phyloP scores from a whole-genome alignment of 2,797 vertebrate genomes.

The Hyperoplus lanceolatus region DNA sequence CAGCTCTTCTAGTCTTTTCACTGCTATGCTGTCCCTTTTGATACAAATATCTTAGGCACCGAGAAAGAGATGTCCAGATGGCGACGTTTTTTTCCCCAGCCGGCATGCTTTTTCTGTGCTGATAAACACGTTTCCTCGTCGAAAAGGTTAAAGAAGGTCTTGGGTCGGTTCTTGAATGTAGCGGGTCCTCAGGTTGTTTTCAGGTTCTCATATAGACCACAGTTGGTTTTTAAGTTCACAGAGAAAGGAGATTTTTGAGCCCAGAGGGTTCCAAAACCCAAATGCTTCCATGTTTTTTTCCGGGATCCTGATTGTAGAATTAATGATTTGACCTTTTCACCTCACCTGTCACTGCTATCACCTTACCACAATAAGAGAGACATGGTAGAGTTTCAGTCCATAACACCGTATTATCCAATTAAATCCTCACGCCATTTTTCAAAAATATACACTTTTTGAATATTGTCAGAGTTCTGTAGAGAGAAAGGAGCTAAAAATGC shows the following conservation, averaged over 20 bases:
- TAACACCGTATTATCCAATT: background rate
- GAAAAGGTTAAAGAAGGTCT: constrained; percentile 30
- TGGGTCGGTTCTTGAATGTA: constrained; percentile 67
- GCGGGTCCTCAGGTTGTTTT: constrained; percentile 80
- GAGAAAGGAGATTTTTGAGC: constrained; percentile 18
- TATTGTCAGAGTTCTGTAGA: background rate
- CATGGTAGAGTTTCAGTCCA: constrained; percentile 29
- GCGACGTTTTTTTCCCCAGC: constrained; percentile 55
- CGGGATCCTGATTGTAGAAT: constrained; percentile 67
- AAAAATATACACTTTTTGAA: background rate
- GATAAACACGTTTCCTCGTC: constrained; percentile 43
- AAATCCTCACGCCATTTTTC: background rate
- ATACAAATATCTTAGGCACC: constrained; percentile 74
- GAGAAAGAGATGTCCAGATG: constrained; percentile 47
- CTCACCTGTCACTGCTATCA: constrained; percentile 58
- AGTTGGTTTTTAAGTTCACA: constrained; percentile 51
- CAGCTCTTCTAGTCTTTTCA: constrained; percentile 83
- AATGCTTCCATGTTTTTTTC: constrained; percentile 49
- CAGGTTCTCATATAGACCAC: constrained; percentile 65
- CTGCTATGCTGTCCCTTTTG: constrained; percentile 84
- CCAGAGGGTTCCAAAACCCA: constrained; percentile 41
- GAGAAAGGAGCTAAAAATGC: background rate
- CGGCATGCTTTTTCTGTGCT: constrained; percentile 74
- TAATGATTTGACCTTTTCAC: constrained; percentile 54
- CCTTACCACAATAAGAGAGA: constrained; percentile 43